Evolutionary conservation across 1,140 invertebrate species (phyloP).

Genomic region (Cyclargus thomasi): DNA sequence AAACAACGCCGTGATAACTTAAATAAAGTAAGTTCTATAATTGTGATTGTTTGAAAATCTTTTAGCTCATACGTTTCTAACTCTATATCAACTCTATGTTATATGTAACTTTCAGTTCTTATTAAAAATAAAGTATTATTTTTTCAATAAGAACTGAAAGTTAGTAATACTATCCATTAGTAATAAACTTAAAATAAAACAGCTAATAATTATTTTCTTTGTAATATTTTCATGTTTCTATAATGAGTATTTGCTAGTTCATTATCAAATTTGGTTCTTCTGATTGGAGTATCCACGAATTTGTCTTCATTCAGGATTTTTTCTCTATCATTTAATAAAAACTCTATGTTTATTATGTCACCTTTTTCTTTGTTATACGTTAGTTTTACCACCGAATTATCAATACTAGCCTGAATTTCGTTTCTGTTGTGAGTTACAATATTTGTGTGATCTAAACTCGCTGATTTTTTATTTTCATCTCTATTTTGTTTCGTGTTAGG

Average conservation of each 20-base stretch:
- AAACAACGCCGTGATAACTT: no score
- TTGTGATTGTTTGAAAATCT: no score
- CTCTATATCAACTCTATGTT: no score
- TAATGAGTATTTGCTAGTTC: constrained; percentile 37
- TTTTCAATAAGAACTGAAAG: no score
- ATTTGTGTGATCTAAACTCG: background rate
- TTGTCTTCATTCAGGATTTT: background rate
- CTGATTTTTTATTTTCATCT: constrained; percentile 17
- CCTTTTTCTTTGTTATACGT: background rate
- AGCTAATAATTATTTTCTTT: background rate
- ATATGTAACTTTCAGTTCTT: no score
- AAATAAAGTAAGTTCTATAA: no score
- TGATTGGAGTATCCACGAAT: background rate
- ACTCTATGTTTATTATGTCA: background rate
- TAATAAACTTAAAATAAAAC: no score
- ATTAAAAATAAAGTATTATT: no score
- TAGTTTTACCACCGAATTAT: background rate
- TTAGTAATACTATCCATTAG: no score
- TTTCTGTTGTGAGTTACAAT: background rate
- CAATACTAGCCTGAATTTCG: background rate
- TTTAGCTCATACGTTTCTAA: no score
- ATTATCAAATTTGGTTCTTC: constrained; percentile 34
- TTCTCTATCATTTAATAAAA: background rate
- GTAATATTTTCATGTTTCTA: constrained; percentile 31
- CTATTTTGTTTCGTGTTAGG: constrained; percentile 22